Conservation (phyloP, 1,140 invertebrate genomes). For the Tetramorium alpestre region DNA sequence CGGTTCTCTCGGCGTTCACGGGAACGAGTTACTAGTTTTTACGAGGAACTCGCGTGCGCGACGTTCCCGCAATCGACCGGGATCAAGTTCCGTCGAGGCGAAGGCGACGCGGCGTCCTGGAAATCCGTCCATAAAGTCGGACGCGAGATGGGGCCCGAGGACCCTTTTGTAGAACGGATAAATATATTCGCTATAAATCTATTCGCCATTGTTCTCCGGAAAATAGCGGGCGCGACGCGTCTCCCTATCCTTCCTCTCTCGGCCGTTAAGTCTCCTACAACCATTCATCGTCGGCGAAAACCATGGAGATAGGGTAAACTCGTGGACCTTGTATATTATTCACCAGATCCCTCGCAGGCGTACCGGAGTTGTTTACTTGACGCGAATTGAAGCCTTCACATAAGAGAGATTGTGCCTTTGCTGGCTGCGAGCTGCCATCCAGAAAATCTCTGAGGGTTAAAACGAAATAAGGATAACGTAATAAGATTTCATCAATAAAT, state of each 20-base stretch:
- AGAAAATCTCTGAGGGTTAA: not conserved
- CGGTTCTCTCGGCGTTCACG: conserved; percentile 19
- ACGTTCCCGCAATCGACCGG: conserved; percentile 12
- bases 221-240: not conserved
- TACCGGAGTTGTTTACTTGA: not conserved
- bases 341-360: not conserved
- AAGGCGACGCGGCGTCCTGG: not conserved
- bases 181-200: conserved; percentile 17
- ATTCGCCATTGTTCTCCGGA: conserved; percentile 30
- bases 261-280: not conserved
- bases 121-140: not conserved
- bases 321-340: not conserved
- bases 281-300: not conserved
- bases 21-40: conserved; percentile 48
- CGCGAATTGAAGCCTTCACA: no score
- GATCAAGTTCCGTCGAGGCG: conserved; percentile 25
- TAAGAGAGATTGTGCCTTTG: not conserved
- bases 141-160: not conserved
- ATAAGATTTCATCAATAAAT: not conserved
- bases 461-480: not conserved
- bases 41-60: conserved; percentile 6
- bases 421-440: not conserved
- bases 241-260: not conserved
- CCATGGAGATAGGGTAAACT: conserved; percentile 4
- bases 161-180: not conserved